Percentiles rank a stretch among this genome's conserved stretches.
Conservation (phyloP, 2,113 vertebrate species). For the Struthio camelus region DNA sequence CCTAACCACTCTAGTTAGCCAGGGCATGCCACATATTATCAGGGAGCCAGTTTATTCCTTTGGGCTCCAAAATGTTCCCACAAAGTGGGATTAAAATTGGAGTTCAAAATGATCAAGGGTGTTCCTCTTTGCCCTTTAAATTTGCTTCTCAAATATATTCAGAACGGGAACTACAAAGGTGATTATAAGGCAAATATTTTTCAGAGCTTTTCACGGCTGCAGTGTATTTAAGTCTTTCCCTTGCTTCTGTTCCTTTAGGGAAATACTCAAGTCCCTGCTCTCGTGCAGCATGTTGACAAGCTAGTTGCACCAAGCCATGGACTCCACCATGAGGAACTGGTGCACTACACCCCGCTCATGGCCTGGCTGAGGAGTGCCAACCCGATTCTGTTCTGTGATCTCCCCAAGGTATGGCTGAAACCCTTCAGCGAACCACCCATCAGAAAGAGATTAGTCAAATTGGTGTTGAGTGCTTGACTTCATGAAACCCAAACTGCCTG, state of each 20-base stretch:
- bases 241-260: conserved; percentile 3
- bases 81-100: background rate
- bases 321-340: conserved; percentile 10
- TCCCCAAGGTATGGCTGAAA: conserved; percentile 8
- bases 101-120: background rate
- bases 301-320: background rate
- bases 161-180: background rate
- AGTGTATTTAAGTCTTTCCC: background rate
- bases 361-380: conserved; percentile 52
- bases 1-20: background rate
- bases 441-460: background rate
- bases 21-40: fast-evolving
- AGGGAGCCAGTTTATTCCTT: background rate
- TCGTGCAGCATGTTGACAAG: background rate
- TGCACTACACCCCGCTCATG: background rate
- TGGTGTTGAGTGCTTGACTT: background rate
- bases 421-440: background rate
- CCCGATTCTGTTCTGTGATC: conserved; percentile 33
- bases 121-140: background rate
- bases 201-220: background rate
- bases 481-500: background rate
- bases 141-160: background rate
- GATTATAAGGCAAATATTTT: background rate
- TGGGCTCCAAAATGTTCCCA: background rate
- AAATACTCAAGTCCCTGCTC: background rate